A percentile compares a stretch with the other conserved stretches of the same genome.
phyloP scores from a whole-genome alignment of 1,140 invertebrate species.

The Bombus fervidus region DNA sequence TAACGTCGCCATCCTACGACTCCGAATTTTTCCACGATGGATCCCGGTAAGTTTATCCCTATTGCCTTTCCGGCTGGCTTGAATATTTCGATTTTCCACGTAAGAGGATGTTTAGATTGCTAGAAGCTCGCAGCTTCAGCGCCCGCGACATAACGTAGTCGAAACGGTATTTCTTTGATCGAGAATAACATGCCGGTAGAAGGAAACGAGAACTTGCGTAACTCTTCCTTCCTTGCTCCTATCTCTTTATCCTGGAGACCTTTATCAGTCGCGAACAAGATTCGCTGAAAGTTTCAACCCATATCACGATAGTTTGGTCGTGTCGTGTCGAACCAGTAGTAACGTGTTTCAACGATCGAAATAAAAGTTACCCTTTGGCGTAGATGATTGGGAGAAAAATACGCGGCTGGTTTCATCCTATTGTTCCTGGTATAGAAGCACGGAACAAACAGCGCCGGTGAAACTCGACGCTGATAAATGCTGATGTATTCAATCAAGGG shows the following conservation, averaged over 20 bases:
- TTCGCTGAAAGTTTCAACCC: not conserved
- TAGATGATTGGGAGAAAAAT: constrained; percentile 10
- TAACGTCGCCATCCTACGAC: not conserved
- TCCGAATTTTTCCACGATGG: constrained; percentile 14
- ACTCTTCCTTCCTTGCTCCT: not conserved
- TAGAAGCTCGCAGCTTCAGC: not conserved
- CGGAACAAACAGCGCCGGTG: not conserved
- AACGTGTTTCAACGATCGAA: not conserved
- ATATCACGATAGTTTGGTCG: not conserved
- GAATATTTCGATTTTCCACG: constrained; percentile 2
- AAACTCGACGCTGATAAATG: constrained; percentile 57
- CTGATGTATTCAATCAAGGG: constrained; percentile 73
- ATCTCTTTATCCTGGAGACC: not conserved
- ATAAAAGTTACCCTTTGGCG: not conserved
- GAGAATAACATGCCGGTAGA: not conserved
- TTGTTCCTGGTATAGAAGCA: not conserved
- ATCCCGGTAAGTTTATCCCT: not conserved
- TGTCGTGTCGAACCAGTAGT: not conserved
- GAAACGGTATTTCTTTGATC: constrained; percentile 16
- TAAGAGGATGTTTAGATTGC: not conserved
- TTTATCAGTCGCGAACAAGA: not conserved
- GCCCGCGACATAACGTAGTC: not conserved
- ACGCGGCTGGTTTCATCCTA: not conserved
- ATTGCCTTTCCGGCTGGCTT: too few species aligned
- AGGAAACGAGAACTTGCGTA: not conserved